These are phyloP conservation scores for Enteromius thamalakanensis DNA, from an alignment of 2,797 vertebrate genomes.

Conservation along the genomic window DNA sequence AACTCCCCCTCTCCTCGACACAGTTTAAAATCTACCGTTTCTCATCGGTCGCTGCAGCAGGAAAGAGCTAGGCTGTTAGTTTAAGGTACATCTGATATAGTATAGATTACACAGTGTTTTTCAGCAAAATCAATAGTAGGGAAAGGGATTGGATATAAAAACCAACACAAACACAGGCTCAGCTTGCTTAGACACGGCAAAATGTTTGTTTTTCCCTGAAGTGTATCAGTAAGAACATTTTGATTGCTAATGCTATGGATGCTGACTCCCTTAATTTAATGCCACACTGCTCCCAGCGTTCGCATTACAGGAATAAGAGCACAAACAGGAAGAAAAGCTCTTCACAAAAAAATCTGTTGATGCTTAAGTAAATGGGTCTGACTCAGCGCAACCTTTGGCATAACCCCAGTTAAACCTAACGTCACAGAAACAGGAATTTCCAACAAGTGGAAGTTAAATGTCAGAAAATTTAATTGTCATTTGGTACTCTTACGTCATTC, in stretches of 20 bases:
- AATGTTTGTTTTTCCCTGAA: conserved; percentile 46
- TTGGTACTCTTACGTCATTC: not conserved
- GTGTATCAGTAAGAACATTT: conserved; percentile 49
- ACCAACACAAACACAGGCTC: conserved; percentile 39
- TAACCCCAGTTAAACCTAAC: conserved; percentile 23
- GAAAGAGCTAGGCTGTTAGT: not conserved
- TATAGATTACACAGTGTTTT: conserved; percentile 32
- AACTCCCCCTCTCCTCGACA: not conserved
- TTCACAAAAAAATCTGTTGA: conserved; percentile 27
- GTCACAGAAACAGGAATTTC: conserved; percentile 4
- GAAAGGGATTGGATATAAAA: conserved; percentile 30
- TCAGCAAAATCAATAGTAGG: conserved; percentile 25
- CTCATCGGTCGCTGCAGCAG: not conserved
- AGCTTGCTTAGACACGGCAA: conserved; percentile 39
- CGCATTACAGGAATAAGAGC: conserved; percentile 32
- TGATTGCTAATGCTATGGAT: conserved; percentile 49
- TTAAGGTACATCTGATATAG: conserved; percentile 22
- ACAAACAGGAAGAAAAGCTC: conserved; percentile 31
- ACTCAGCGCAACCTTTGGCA: conserved; percentile 40
- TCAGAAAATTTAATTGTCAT: not conserved
- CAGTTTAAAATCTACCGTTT: not conserved
- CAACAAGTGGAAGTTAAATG: conserved; percentile 2
- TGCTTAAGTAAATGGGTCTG: conserved; percentile 36
- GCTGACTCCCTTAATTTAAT: conserved; percentile 55
- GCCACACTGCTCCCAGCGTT: conserved; percentile 43